These are phyloP conservation scores for Anisognathus igniventris DNA, from an alignment of 2,797 vertebrate species.

Conservation along the genomic window DNA sequence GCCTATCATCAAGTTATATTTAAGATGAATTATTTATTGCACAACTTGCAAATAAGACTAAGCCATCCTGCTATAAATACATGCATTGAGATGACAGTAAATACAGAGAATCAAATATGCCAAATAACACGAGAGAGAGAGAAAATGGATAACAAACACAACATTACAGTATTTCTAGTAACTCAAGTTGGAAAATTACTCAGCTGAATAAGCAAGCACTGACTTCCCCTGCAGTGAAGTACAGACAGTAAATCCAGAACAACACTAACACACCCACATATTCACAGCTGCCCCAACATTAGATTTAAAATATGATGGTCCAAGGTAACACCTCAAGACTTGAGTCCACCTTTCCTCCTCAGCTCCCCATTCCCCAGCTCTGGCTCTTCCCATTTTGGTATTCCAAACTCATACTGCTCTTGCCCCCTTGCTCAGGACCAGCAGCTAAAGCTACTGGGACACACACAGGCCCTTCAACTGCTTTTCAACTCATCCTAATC, in stretches of 20 bases:
- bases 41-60: constrained; percentile 32
- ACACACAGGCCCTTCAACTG: neutral
- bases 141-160: constrained; percentile 20
- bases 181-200: neutral
- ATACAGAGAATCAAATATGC: neutral
- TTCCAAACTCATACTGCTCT: neutral
- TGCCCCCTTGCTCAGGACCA: neutral
- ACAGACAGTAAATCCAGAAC: neutral
- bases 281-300: neutral
- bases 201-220: neutral
- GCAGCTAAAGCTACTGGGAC: neutral
- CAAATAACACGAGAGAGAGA: neutral
- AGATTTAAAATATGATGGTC: neutral
- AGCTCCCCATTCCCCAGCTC: neutral
- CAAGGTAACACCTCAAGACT: neutral
- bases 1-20: constrained; percentile 12
- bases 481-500: neutral
- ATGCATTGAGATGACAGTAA: neutral
- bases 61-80: constrained; percentile 1
- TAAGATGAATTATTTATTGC: constrained; percentile 44
- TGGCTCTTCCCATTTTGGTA: neutral
- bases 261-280: neutral
- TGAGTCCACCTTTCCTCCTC: neutral
- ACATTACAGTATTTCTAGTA: neutral
- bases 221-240: neutral